These are phyloP conservation scores for Platyscapa corneri DNA, from an alignment of 1,140 invertebrate genomes.

Conservation along the genomic window DNA sequence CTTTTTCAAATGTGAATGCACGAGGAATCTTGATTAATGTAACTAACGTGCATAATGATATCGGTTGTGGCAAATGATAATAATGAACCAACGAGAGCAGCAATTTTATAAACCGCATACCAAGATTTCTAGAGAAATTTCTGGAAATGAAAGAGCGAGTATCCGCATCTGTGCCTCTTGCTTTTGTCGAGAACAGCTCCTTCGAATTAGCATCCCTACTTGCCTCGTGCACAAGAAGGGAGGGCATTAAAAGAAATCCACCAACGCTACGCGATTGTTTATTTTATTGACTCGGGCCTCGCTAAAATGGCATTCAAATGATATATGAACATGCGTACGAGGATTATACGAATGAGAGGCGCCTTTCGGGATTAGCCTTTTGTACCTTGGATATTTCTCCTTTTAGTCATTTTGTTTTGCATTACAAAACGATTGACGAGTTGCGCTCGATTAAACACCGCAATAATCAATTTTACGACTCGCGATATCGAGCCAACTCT, in stretches of 20 bases:
- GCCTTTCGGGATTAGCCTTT: constrained; percentile 28
- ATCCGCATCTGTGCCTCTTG: not conserved
- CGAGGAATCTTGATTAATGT: not conserved
- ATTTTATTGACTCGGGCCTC: constrained; percentile 28
- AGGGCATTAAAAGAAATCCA: not conserved
- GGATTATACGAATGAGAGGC: constrained; percentile 29
- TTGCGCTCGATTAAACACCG: not conserved
- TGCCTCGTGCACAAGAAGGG: too few relatives aligned
- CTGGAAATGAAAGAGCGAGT: not conserved
- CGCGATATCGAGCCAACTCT: not conserved
- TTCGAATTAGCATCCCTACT: not conserved
- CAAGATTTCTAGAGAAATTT: not conserved
- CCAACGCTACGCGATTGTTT: constrained; percentile 30
- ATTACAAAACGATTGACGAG: constrained; percentile 32
- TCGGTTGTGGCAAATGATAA: not conserved
- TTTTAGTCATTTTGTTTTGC: constrained; percentile 19
- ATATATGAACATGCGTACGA: not conserved
- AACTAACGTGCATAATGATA: not conserved
- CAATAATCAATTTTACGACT: constrained; percentile 30
- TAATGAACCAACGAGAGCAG: not conserved
- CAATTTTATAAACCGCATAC: not conserved
- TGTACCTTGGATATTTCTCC: not conserved
- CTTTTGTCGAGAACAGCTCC: not conserved
- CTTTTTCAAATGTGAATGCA: not conserved
- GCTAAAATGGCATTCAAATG: constrained; percentile 37